Evolutionary conservation across 2,113 vertebrate species (phyloP), one percentile per base, ranked within the genome.

Genomic region (Glareola pratincola): DNA sequence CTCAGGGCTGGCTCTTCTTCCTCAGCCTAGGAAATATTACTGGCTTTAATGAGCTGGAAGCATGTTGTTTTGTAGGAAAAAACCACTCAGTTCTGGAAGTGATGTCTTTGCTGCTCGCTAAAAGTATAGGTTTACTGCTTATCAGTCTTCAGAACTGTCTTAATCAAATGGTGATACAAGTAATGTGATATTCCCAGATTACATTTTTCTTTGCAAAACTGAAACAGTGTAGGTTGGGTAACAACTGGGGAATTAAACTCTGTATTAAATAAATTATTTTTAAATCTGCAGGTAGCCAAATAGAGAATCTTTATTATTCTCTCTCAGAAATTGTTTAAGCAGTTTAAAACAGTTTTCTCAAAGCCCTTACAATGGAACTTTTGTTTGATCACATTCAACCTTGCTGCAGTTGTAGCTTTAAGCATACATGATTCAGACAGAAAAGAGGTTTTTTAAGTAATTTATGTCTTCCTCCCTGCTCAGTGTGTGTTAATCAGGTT

Each of bases 401-500:
- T 90, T 82, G 47, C 57, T 88, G 66, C 63, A 63, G 36, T 76
- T 54, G 45, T 80, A 89, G 62, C 66, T 96, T 86, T 88, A 92
- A 90, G 71, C 53, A 63, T 82, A 50, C 12, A 64, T 54, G 73
- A 84, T 54, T 96, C 85, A 92, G 74, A 59, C n/a, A 90, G 90
- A 91, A 92, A 74, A 69, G 57, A 71, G 72, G 34, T 75, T 72
- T 72, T 67, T 93, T 37, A 71, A 68, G 63, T 94, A 87, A 96
- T 96, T 94, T 95, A 95, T 93, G 51, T 59, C 59, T 95, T 51
- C 53, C 20, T 92, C 47, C 9, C 48, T 87, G 23, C 56, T 80
- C 79, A 74, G n/a, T 53, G 59, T 93, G 66, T 81, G 77, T 83
- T 96, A 94, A 91, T 74, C 85, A 92, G 59, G 84, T 95, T 96